These are phyloP conservation scores for Leucophora obtusa DNA, from an alignment of 2,888 invertebrate genomes.

Conservation along the genomic window DNA sequence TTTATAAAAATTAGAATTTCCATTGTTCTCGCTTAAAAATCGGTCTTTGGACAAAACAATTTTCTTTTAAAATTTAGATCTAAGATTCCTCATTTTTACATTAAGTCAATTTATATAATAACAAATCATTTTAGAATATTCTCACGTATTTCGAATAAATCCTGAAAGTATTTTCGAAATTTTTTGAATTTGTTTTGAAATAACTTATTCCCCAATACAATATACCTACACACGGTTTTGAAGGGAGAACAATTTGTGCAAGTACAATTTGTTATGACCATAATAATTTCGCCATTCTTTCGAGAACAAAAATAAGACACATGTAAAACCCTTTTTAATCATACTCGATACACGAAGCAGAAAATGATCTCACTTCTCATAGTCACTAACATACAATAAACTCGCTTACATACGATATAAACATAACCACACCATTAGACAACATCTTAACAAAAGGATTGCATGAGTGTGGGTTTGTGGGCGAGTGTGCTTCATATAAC, in stretches of 20 bases:
- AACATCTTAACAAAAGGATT: conserved; percentile 1
- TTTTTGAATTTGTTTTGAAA: background rate
- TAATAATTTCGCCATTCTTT: background rate
- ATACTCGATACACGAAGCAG: conserved; percentile 23
- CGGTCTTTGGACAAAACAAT: too few relatives aligned
- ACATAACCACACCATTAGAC: background rate
- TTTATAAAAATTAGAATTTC: too few relatives aligned
- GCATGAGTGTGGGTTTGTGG: conserved; percentile 12
- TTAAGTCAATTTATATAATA: too few relatives aligned
- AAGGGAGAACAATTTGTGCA: background rate
- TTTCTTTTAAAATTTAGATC: too few relatives aligned
- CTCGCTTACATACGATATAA: conserved; percentile 66
- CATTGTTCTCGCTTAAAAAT: too few relatives aligned
- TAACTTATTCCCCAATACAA: background rate
- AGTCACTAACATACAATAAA: conserved; percentile 47
- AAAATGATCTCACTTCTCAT: conserved; percentile 48
- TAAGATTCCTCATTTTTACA: too few relatives aligned
- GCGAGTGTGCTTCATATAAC: background rate
- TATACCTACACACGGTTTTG: background rate
- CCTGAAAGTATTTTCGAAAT: too few relatives aligned
- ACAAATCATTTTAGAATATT: too few relatives aligned
- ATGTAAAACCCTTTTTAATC: conserved; percentile 28
- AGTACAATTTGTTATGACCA: background rate
- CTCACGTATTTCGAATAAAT: too few relatives aligned
- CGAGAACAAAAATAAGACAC: conserved; percentile 6